phyloP scores from a whole-genome alignment of 2,113 vertebrate genomes.

The Ptilorrhoa leucosticta region DNA sequence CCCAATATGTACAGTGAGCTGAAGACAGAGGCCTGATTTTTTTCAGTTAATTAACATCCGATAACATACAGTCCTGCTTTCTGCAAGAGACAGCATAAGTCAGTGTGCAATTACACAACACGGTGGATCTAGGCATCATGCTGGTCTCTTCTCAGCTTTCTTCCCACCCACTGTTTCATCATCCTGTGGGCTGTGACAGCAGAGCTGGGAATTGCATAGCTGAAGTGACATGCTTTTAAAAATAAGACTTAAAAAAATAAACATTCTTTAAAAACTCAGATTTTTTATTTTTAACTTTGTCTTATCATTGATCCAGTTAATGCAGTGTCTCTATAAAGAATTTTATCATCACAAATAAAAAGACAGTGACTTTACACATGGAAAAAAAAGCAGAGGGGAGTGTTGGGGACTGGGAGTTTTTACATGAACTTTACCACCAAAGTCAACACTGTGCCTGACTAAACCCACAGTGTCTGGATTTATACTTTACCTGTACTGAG shows the following conservation, averaged over 20 bases:
- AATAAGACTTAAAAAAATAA: background rate
- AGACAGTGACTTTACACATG: background rate
- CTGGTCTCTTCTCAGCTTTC: background rate
- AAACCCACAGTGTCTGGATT: background rate
- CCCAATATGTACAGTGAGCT: background rate
- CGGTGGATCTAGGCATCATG: background rate
- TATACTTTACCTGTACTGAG: background rate
- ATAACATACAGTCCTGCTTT: background rate
- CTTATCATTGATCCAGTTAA: background rate
- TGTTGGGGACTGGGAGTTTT: background rate
- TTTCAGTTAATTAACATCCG: background rate
- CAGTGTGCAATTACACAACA: background rate
- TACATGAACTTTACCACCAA: background rate
- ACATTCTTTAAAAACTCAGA: background rate
- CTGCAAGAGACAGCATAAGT: background rate
- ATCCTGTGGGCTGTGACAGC: background rate
- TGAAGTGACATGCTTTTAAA: background rate
- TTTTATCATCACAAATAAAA: background rate
- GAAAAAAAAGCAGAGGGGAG: background rate
- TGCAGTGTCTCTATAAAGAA: background rate
- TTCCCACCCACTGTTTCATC: background rate
- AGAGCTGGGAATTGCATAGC: background rate
- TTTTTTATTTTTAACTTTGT: background rate
- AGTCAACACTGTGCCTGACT: background rate
- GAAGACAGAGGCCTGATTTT: background rate